Evolutionary conservation across 1,140 invertebrate genomes (phyloP), one percentile per base, ranked within the genome.

Genomic region (Ganaspis sp.): DNA sequence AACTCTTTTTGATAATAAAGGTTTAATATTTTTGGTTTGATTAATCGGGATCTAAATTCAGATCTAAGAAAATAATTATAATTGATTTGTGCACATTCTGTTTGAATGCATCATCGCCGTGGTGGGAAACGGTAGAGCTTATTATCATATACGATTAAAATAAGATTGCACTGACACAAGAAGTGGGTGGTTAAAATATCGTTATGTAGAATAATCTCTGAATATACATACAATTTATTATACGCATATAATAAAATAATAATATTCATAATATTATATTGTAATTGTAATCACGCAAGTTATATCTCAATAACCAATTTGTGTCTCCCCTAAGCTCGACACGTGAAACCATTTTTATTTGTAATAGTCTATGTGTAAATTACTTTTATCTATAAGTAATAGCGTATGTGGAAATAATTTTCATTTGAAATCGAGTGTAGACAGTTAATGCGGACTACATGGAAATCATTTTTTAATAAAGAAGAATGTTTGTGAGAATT

Each of bases 81-180:
- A 26, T 29, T 29, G 21, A 64, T 64, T 64, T 64, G 12, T 64
- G n/a, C 15, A 29, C 26, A 58, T 45, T 45, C 6, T n/a, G 45
- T 49, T 49, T 49, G 45, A 49, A 15, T 49, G 45, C 23, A 15
- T 64, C 23, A 26, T 64, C 11, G 23, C 58, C 23, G 5, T 6
- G 11, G 9, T 19, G 17, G 26, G 12, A 73, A 73, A 58, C 54
- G 40, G 40, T 69, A 69, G 74, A 75, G 74, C 74, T 75, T 75
- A 75, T 75, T 37, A 34, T 54, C 34, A 54, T 54, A 73, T 37
- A 54, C n/a, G 53, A 73, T 19, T 37, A 54, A 54, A 73, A 53
- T 34, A 34, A 64, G 58, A 9, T 34, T 58, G 1, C 17, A 58
- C 23, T 58, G 53, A 23, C 58, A 26, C 8, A 26, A n/a, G n/a